A percentile compares a stretch with the other conserved stretches of the same genome.
Conservation (phyloP, 2,113 vertebrate species). For the Pholis gunnellus region DNA sequence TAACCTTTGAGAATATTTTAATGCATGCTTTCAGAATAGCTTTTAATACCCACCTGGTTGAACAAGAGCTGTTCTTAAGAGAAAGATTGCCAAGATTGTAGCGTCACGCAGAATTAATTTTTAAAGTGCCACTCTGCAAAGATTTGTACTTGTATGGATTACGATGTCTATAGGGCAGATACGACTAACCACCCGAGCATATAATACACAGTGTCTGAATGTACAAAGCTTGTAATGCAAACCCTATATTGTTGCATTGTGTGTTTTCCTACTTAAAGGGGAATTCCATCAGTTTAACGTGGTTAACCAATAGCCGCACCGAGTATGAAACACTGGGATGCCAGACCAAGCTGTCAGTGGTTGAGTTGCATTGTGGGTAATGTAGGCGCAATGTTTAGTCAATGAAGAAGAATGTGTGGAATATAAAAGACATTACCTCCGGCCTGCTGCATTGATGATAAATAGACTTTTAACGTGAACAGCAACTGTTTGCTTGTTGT, state of each 20-base stretch:
- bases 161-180: background rate
- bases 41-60: slow-evolving; percentile 37
- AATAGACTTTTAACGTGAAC: background rate
- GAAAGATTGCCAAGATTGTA: slow-evolving; percentile 19
- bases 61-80: slow-evolving; percentile 19
- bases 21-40: slow-evolving; percentile 38
- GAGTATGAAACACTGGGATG: background rate
- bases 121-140: slow-evolving; percentile 10
- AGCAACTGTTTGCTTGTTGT: background rate
- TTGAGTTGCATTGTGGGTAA: background rate
- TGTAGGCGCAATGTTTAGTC: background rate
- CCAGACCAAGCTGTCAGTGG: background rate
- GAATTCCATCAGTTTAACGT: background rate
- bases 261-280: background rate
- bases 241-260: background rate
- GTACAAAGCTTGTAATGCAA: background rate
- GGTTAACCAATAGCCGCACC: background rate
- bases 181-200: background rate
- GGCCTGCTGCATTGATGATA: background rate
- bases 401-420: background rate
- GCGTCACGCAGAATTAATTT: background rate
- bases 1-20: slow-evolving; percentile 53
- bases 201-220: slow-evolving; percentile 1
- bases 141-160: slow-evolving; percentile 29
- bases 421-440: background rate